phyloP scores from a whole-genome alignment of 2,797 vertebrate genomes.

The Pangasius mekongensis region DNA sequence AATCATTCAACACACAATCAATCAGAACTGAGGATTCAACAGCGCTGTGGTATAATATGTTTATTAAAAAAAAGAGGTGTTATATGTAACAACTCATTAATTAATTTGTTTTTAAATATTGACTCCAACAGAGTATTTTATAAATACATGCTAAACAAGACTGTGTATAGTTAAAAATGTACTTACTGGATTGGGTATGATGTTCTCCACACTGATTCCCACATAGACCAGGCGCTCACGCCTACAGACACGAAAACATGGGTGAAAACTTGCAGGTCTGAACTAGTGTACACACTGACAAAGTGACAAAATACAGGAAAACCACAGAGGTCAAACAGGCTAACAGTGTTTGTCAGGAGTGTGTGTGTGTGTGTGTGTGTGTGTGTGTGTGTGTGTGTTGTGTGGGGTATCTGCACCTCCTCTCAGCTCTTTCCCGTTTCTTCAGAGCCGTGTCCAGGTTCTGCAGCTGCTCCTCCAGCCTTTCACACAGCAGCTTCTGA shows the following conservation, averaged over 20 bases:
- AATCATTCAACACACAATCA: not conserved
- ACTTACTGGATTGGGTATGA: conserved; percentile 89
- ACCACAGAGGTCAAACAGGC: not conserved
- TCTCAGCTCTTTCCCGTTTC: conserved; percentile 93
- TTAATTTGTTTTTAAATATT: not conserved
- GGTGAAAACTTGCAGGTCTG: not conserved
- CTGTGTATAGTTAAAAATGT: not conserved
- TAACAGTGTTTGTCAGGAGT: not conserved
- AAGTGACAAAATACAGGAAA: not conserved
- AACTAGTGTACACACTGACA: not conserved
- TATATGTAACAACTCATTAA: not conserved
- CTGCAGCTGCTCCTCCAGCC: conserved; percentile 92
- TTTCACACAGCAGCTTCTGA: conserved; percentile 95
- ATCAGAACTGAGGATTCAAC: not conserved
- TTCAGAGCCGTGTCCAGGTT: conserved; percentile 94
- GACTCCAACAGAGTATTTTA: not conserved
- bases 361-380: not conserved
- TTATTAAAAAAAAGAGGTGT: not conserved
- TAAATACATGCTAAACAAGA: not conserved
- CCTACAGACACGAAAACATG: conserved; percentile 61
- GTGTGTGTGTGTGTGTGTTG: not conserved
- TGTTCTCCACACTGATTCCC: conserved; percentile 98
- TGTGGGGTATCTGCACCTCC: conserved; percentile 74
- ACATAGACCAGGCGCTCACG: conserved; percentile 95
- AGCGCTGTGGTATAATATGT: too few relatives aligned